These are phyloP conservation scores for Cephonodes hylas DNA, from an alignment of 2,888 invertebrate genomes.

Conservation along the genomic window DNA sequence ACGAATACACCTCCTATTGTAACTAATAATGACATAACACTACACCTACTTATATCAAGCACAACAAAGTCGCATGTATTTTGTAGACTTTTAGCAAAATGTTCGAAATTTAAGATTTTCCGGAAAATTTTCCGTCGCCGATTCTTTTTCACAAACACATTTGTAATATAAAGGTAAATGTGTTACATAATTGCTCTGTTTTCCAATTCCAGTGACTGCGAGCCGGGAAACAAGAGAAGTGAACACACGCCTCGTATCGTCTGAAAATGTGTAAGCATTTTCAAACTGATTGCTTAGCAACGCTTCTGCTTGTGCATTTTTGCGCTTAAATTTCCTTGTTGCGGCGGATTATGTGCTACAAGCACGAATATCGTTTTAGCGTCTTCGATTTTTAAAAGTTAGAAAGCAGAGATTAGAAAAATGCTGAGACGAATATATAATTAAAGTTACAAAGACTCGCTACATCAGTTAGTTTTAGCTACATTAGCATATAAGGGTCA, in stretches of 20 bases:
- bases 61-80: too few relatives aligned
- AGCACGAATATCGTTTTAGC: not conserved
- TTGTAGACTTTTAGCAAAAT: too few relatives aligned
- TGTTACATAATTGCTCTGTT: not conserved
- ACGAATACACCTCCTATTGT: too few relatives aligned
- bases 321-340: conserved; percentile 32
- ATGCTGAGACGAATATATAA: too few relatives aligned
- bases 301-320: conserved; percentile 39
- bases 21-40: too few relatives aligned
- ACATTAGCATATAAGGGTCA: too few relatives aligned
- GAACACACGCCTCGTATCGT: not conserved
- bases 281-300: conserved; percentile 36
- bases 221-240: not conserved
- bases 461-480: too few relatives aligned
- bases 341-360: conserved; percentile 13
- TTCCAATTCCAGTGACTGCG: not conserved
- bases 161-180: not conserved
- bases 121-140: too few relatives aligned
- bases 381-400: not conserved
- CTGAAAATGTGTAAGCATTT: conserved; percentile 54
- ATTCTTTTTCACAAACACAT: not conserved
- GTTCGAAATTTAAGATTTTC: too few relatives aligned
- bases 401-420: too few relatives aligned
- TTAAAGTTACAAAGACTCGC: too few relatives aligned
- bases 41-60: too few relatives aligned